A percentile compares a stretch with the other conserved stretches of the same genome.
Evolutionary conservation across 2,797 vertebrate species (phyloP).

Genomic region (Pyrocephalus nanus): DNA sequence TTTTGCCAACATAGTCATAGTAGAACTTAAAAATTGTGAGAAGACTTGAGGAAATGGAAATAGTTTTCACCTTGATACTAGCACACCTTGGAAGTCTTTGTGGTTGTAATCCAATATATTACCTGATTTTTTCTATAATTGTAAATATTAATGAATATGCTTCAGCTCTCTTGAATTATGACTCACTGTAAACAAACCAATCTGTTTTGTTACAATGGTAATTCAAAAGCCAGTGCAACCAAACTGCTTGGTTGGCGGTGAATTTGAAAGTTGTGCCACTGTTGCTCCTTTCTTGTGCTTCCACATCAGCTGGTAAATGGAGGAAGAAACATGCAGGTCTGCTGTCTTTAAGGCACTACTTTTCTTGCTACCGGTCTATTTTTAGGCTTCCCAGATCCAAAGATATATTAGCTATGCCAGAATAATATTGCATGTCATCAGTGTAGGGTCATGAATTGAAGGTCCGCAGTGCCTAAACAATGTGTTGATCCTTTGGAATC

Average conservation of each 20-base stretch:
- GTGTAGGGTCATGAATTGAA: background rate
- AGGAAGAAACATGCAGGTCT: background rate
- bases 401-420: background rate
- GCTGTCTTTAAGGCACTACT: background rate
- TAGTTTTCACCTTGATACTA: background rate
- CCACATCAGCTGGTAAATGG: background rate
- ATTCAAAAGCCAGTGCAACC: background rate
- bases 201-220: background rate
- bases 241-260: background rate
- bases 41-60: background rate
- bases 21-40: background rate
- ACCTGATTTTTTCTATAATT: background rate
- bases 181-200: background rate
- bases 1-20: background rate
- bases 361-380: background rate
- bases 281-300: background rate
- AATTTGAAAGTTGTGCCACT: background rate
- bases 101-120: background rate
- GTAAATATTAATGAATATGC: background rate
- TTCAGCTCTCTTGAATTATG: background rate
- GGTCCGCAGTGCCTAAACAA: background rate
- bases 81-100: background rate
- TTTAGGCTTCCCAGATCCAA: conserved; percentile 13
- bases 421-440: background rate
- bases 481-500: background rate